Percentiles rank a stretch among this genome's conserved stretches.
phyloP scores from a whole-genome alignment of 1,140 invertebrate genomes.

The Kradibia gibbosae region DNA sequence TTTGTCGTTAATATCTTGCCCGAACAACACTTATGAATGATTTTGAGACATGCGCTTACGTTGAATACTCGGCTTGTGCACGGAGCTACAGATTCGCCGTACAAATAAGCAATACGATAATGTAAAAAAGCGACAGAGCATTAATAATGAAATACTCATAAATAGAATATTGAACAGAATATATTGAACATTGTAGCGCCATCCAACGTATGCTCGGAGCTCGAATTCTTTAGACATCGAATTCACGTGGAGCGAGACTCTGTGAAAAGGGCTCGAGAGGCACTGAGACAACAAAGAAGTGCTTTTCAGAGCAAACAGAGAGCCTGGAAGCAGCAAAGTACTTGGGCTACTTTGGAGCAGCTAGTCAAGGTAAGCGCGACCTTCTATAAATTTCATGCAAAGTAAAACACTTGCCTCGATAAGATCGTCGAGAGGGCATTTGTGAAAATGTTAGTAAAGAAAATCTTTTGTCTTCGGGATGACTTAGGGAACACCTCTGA shows the following conservation, averaged over 20 bases:
- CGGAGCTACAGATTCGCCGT: no score
- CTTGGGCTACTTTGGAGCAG: conserved; percentile 76
- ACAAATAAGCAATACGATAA: neutral
- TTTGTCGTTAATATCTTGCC: no score
- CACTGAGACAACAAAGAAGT: conserved; percentile 75
- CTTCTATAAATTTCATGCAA: conserved; percentile 13
- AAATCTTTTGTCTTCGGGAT: no score
- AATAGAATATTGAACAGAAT: neutral
- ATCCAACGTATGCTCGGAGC: conserved; percentile 75
- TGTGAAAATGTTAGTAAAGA: neutral
- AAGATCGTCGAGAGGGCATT: neutral
- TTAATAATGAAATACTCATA: neutral
- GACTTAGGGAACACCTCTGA: no score
- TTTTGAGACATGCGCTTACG: no score
- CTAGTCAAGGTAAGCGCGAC: conserved; percentile 73
- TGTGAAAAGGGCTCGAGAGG: conserved; percentile 82
- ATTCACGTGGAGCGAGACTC: conserved; percentile 85
- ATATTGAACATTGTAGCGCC: conserved; percentile 60
- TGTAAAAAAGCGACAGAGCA: neutral
- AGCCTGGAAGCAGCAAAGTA: conserved; percentile 76
- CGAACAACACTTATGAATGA: no score
- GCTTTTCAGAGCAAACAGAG: conserved; percentile 76
- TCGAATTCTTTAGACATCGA: conserved; percentile 86
- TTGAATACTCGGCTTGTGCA: no score
- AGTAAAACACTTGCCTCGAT: neutral